phyloP scores from a whole-genome alignment of 2,888 invertebrate species.

The Eurois occulta region DNA sequence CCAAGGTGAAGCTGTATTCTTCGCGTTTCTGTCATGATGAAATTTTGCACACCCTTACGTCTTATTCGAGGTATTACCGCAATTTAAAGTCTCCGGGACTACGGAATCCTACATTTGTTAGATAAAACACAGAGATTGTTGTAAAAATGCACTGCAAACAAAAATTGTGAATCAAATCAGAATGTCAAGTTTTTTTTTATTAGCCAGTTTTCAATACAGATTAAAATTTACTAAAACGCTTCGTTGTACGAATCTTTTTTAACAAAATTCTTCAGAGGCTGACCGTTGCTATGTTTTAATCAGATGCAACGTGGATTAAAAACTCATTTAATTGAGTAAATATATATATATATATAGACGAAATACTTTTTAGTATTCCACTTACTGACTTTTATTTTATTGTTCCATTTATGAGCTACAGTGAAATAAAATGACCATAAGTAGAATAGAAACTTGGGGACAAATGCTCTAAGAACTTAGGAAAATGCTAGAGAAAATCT shows the following conservation, averaged over 20 bases:
- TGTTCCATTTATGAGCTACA: background rate
- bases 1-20: constrained; percentile 89
- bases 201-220: constrained; percentile 71
- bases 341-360: too few species aligned
- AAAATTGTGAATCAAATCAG: constrained; percentile 81
- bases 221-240: constrained; percentile 34
- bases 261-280: background rate
- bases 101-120: constrained; percentile 85
- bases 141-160: constrained; percentile 83
- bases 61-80: constrained; percentile 66
- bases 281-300: background rate
- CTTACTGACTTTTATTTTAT: background rate
- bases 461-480: background rate
- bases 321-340: too few species aligned
- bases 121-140: constrained; percentile 77
- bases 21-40: constrained; percentile 88
- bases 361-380: background rate
- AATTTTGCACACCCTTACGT: constrained; percentile 69
- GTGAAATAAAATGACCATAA: background rate
- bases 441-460: background rate
- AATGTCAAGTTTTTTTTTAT: constrained; percentile 79
- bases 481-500: background rate
- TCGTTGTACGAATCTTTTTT: constrained; percentile 5
- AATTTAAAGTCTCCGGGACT: constrained; percentile 71
- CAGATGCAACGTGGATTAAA: background rate